phyloP scores from a whole-genome alignment of 2,888 invertebrate species.

The Teinopalpus imperialis region DNA sequence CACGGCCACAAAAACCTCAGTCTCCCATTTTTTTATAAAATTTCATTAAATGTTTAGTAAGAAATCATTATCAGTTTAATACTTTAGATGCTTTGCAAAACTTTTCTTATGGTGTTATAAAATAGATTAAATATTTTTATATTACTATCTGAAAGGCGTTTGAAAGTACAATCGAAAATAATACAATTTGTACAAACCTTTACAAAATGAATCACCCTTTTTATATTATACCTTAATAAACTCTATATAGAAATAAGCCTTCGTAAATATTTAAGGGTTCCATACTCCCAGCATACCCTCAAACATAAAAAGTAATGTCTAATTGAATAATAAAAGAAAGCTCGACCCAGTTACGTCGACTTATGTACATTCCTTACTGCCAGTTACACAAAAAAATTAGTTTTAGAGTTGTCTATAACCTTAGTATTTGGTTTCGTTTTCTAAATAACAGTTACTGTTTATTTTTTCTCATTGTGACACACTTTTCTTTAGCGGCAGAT shows the following conservation, averaged over 20 bases:
- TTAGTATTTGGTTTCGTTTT: constrained; percentile 15
- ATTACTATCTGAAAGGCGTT: too few species aligned
- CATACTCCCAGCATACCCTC: constrained; percentile 2
- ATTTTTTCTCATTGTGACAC: constrained; percentile 62
- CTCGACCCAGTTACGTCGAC: constrained; percentile 7
- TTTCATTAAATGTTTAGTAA: too few species aligned
- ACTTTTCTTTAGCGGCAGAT: constrained; percentile 58
- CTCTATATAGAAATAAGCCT: constrained; percentile 2
- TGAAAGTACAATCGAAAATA: not conserved
- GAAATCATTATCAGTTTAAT: too few species aligned
- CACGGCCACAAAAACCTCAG: too few species aligned
- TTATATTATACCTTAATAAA: constrained; percentile 2
- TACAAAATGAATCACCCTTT: not conserved
- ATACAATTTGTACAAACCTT: not conserved
- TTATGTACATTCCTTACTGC: constrained; percentile 7
- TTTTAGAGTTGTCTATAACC: constrained; percentile 17
- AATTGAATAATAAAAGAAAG: constrained; percentile 25
- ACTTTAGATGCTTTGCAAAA: too few species aligned
- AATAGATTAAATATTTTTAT: too few species aligned
- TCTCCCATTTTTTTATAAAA: too few species aligned
- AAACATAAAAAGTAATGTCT: constrained; percentile 24
- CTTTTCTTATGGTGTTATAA: too few species aligned
- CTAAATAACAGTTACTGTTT: constrained; percentile 28
- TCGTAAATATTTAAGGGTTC: not conserved
- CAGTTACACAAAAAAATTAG: constrained; percentile 11